Conservation (phyloP, 92 coral and sea anemone genomes). For the Porites lobata region DNA sequence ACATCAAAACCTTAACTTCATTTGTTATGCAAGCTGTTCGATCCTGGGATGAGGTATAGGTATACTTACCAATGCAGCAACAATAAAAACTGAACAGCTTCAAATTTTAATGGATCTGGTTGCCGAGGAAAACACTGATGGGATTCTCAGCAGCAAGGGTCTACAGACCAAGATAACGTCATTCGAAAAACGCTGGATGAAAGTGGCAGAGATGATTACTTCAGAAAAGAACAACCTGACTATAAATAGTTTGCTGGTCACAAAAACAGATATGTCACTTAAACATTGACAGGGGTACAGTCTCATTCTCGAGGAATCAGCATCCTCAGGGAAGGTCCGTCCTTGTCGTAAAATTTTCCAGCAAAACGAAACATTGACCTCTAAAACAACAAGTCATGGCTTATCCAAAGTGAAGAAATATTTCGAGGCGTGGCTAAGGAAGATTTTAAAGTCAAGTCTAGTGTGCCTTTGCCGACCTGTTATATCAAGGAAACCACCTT, state of each 20-base stretch:
- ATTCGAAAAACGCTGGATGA: constrained; percentile 69
- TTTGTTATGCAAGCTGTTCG: constrained; percentile 53
- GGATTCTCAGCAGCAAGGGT: constrained; percentile 57
- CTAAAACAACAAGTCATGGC: too few species aligned
- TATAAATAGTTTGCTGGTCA: background rate
- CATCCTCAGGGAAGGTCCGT: too few species aligned
- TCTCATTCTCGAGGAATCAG: too few species aligned
- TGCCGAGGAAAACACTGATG: constrained; percentile 46
- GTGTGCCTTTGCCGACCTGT: too few species aligned
- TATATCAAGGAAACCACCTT: too few species aligned
- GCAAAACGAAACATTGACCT: too few species aligned
- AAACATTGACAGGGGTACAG: too few species aligned
- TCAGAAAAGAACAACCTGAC: constrained; percentile 43
- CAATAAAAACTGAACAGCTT: constrained; percentile 47
- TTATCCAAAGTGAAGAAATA: too few species aligned
- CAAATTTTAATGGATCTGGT: constrained; percentile 60
- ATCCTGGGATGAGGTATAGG: constrained; percentile 51
- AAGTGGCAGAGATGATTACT: constrained; percentile 61
- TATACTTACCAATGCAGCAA: constrained; percentile 39
- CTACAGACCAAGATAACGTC: constrained; percentile 44
- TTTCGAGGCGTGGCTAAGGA: too few species aligned
- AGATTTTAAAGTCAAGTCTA: too few species aligned
- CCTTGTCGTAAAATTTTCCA: too few species aligned
- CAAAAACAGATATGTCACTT: too few species aligned
- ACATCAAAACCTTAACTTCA: constrained; percentile 32